Evolutionary conservation across 1,140 invertebrate species (phyloP).

Genomic region (Scylla paramamosain): DNA sequence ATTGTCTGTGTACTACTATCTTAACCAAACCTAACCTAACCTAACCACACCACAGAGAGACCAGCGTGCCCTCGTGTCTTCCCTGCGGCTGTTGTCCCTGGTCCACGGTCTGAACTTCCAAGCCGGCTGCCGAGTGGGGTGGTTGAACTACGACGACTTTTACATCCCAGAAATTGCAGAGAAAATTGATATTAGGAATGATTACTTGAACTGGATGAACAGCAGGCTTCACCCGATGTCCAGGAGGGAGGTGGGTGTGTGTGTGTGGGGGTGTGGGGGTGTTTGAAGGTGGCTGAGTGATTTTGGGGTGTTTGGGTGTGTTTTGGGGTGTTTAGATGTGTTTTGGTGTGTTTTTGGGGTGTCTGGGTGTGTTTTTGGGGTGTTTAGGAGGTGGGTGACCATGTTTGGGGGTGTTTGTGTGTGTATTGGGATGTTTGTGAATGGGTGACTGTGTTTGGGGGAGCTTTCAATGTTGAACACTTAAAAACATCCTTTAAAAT

Average conservation of each 20-base stretch:
- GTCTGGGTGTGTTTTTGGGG: too few species aligned
- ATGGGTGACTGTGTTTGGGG: too few species aligned
- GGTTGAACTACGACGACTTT: conserved; percentile 86
- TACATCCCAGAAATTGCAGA: conserved; percentile 90
- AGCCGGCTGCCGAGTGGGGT: conserved; percentile 42
- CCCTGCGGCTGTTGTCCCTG: conserved; percentile 59
- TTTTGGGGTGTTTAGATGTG: too few species aligned
- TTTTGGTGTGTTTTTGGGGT: too few species aligned
- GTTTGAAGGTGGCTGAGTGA: too few species aligned
- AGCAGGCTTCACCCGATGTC: conserved; percentile 79
- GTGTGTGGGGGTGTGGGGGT: background rate
- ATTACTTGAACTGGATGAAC: conserved; percentile 89
- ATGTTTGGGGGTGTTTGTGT: too few species aligned
- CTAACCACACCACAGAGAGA: conserved; percentile 38
- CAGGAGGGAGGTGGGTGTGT: conserved; percentile 49
- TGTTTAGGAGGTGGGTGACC: too few species aligned
- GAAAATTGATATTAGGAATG: conserved; percentile 88
- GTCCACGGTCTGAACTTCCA: conserved; percentile 63
- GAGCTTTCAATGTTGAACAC: too few species aligned
- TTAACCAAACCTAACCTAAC: background rate
- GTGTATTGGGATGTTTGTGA: too few species aligned
- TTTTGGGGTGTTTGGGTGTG: too few species aligned
- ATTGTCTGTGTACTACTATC: too few species aligned
- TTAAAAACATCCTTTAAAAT: too few species aligned
- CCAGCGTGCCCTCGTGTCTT: conserved; percentile 45